These are phyloP conservation scores for Parazoanthus darwini DNA, from an alignment of 92 coral and sea anemone species.

Conservation along the genomic window DNA sequence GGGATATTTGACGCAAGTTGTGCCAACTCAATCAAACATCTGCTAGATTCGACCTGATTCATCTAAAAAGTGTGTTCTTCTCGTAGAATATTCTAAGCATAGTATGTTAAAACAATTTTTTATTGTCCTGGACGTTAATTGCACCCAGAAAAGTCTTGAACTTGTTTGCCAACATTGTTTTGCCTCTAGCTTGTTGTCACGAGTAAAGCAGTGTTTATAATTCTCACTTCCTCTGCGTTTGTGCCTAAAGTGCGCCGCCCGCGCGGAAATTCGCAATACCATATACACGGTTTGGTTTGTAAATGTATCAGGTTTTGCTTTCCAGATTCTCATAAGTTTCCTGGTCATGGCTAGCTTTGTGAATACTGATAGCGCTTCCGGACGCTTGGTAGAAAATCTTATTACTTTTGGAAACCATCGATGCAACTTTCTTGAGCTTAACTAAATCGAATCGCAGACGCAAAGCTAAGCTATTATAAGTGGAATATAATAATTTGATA, in stretches of 20 bases:
- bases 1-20: not conserved
- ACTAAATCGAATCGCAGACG: not conserved
- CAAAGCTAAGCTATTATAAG: not conserved
- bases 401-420: no score
- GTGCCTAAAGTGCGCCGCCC: not conserved
- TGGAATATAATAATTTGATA: no score
- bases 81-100: not conserved
- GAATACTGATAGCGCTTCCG: no score
- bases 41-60: not conserved
- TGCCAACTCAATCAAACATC: not conserved
- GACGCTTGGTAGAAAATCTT: no score
- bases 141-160: not conserved
- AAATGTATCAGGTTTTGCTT: no score
- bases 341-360: no score
- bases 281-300: not conserved
- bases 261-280: not conserved
- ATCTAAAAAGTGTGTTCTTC: not conserved
- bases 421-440: no score
- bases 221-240: not conserved
- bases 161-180: constrained; percentile 11
- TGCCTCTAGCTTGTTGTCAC: not conserved
- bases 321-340: no score
- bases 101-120: not conserved
- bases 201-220: not conserved
- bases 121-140: not conserved